Percentiles rank a stretch among this genome's conserved stretches.
Evolutionary conservation across 2,113 vertebrate species (phyloP).

Genomic region (Pluvianellus socialis): DNA sequence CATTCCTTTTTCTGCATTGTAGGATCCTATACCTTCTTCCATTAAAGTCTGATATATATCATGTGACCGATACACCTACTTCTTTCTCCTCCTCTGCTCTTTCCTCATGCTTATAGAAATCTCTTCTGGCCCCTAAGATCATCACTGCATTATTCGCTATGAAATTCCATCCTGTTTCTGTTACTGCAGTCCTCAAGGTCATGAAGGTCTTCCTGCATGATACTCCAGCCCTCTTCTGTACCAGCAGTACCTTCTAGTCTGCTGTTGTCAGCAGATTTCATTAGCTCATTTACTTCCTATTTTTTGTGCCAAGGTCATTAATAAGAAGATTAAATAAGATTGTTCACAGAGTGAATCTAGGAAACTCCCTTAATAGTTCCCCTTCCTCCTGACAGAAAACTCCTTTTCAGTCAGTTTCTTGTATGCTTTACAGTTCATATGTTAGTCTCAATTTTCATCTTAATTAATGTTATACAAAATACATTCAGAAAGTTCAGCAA

Average conservation of each 20-base stretch:
- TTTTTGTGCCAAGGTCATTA: constrained; percentile 21
- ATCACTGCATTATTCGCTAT: background rate
- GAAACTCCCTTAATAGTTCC: background rate
- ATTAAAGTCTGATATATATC: background rate
- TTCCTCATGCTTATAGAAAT: background rate
- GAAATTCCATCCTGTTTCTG: background rate
- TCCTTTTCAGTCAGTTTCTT: background rate
- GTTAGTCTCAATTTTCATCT: background rate
- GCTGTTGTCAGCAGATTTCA: background rate
- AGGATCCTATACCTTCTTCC: background rate
- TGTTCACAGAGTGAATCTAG: background rate
- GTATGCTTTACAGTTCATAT: background rate
- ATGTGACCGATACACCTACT: background rate
- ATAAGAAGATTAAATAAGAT: constrained; percentile 25
- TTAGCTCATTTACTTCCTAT: background rate
- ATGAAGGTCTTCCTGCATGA: background rate
- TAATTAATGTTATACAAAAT: constrained; percentile 3
- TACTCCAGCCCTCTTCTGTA: background rate
- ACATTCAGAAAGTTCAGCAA: background rate
- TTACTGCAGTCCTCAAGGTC: background rate
- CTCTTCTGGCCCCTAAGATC: background rate
- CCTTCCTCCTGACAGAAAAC: background rate
- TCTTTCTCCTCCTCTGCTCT: background rate
- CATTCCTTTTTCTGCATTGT: background rate
- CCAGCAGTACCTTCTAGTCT: background rate